Percentiles rank a stretch among this genome's conserved stretches.
Evolutionary conservation across 2,113 vertebrate genomes (phyloP).

Genomic region (Tachysurus vachellii): DNA sequence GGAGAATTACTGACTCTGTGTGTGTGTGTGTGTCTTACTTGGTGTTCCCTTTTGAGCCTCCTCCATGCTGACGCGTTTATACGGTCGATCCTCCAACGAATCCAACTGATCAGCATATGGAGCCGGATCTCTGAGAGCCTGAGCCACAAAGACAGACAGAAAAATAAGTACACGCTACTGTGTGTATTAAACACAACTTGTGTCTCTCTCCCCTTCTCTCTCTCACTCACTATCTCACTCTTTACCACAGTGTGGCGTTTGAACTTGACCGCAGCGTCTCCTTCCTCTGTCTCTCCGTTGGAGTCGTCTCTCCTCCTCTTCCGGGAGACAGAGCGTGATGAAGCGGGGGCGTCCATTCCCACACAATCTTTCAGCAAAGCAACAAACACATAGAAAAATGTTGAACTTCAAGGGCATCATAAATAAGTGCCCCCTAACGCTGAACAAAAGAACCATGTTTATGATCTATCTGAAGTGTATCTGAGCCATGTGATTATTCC

Average conservation of each 20-base stretch:
- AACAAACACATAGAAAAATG: background rate
- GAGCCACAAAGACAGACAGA: background rate
- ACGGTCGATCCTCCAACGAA: constrained; percentile 74
- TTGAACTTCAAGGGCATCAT: background rate
- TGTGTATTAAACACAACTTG: background rate
- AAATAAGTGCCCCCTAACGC: background rate
- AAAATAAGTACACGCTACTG: background rate
- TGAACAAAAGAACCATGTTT: background rate
- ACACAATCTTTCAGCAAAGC: background rate
- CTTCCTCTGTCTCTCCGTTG: constrained; percentile 58
- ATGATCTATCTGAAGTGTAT: no score
- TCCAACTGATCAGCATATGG: constrained; percentile 81
- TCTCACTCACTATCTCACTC: no score
- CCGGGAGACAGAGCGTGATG: constrained; percentile 41
- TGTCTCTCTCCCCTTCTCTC: no score
- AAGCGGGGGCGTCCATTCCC: constrained; percentile 54
- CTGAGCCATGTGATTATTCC: no score
- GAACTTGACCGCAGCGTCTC: constrained; percentile 31
- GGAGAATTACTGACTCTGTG: background rate
- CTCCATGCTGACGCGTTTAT: constrained; percentile 80
- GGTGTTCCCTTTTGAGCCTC: constrained; percentile 82
- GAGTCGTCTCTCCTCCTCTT: constrained; percentile 59
- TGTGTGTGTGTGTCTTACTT: constrained; percentile 69
- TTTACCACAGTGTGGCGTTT: constrained; percentile 56
- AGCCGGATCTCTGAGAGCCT: constrained; percentile 73